phyloP scores from a whole-genome alignment of 2,888 invertebrate species.

The Drosophila mayaguana region DNA sequence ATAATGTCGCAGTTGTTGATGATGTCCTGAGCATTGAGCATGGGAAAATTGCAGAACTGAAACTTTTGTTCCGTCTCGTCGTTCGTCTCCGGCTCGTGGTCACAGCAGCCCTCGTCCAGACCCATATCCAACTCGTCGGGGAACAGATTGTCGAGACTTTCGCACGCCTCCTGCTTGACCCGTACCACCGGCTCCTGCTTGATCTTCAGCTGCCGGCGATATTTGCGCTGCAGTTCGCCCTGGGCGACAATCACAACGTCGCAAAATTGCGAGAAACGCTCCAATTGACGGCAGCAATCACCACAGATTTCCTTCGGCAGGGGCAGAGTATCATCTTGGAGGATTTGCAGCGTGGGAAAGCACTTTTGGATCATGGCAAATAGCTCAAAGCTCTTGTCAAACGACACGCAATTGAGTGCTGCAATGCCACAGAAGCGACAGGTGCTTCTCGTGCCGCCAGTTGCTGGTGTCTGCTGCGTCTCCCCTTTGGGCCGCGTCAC shows the following conservation, averaged over 20 bases:
- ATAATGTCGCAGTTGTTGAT: conserved; percentile 85
- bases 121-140: conserved; percentile 77
- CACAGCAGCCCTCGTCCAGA: conserved; percentile 69
- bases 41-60: conserved; percentile 82
- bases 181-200: conserved; percentile 84
- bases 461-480: not conserved
- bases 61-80: conserved; percentile 83
- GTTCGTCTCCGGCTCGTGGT: conserved; percentile 62
- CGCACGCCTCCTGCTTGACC: conserved; percentile 84
- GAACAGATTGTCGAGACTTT: conserved; percentile 80
- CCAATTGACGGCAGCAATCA: conserved; percentile 77
- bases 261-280: conserved; percentile 82
- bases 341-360: conserved; percentile 84
- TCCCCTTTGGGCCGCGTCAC: conserved; percentile 27
- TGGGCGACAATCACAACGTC: conserved; percentile 83
- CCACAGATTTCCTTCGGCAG: conserved; percentile 83
- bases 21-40: conserved; percentile 83
- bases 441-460: conserved; percentile 58
- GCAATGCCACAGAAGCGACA: conserved; percentile 82
- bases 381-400: conserved; percentile 83
- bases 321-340: conserved; percentile 82
- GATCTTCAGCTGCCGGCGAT: conserved; percentile 82
- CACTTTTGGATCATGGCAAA: conserved; percentile 84
- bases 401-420: conserved; percentile 76
- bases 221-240: conserved; percentile 79